Base-by-base conservation (phyloP, 1,140 invertebrate genomes). In the Cepaea nemoralis region DNA sequence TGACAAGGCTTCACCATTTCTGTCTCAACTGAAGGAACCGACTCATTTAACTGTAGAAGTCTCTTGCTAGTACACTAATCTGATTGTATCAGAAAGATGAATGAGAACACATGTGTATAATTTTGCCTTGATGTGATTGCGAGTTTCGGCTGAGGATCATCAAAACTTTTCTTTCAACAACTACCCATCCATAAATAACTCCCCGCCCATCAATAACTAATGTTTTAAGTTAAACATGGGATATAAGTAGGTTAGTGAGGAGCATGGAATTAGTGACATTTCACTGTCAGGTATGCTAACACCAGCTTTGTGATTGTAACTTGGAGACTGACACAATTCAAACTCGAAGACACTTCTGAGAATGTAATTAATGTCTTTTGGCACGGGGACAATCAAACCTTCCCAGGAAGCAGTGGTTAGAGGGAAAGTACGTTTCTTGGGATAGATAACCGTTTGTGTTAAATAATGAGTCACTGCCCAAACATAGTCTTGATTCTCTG, bases 381-480 rank as follows among this genome's bases (percentile, higher is more conserved):
- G 69, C 19, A 39, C 35, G 2, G 69, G 69, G 3, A 70, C 69
- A 31, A 22, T 39, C 3, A 70, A 8, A 33, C 69, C 69, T 39
- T 70, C 69, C 12, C 14, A 70, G 12, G 14, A 14, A 8, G 27
- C 69, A 22, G 69, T 70, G 24, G 27, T 70, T 10, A 70, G 33
- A 5, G 69, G 69, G 37, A 70, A 70, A 14, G 37, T 35, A 39
- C 37, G 31, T 39, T 31, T 22, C 27, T 35, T 70, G 27, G 27
- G 27, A 22, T 35, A 70, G 35, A 70, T 39, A 12, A 70, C 35
- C 8, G 69, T 33, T 22, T 22, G 16, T 22, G 27, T 35, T 35
- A 39, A 22, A 24, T 70, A 70, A 39, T 70, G 27, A 22, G 69
- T 70, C 35, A 70, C 35, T 22, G 69, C 69, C 69, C 69, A 70